Evolutionary conservation across 2,797 vertebrate genomes (phyloP), one percentile per base, ranked within the genome.

Genomic region (Tiaroga cobitis): DNA sequence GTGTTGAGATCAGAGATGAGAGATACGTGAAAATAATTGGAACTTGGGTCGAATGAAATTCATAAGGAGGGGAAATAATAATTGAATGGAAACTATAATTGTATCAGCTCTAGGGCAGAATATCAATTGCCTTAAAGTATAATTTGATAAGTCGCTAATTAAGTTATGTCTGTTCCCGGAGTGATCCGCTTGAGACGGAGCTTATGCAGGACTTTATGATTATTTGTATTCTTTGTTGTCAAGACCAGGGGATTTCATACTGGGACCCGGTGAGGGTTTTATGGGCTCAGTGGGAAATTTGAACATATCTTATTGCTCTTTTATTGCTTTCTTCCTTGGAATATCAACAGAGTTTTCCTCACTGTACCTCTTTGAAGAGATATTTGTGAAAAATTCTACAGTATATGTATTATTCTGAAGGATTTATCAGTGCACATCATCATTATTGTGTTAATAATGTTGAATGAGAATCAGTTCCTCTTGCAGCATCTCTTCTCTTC

Each of bases 141-240:
- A 92, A 94, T 94, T 94, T 92, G 90, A 93, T 94, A 93, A 93
- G 89, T 91, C 86, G 85, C 90, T 93, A 94, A 95, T 94, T 91
- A 93, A 93, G 93, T 94, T 94, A 93, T 90, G 90, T 83, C 89
- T 90, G 89, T 89, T 85, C 84, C 90, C 88, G 88, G 87, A 88
- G 88, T 91, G 88, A 89, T 88, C 90, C 88, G 87, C 85, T 65
- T 80, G 90, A 91, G 91, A 92, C 84, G 90, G 81, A 65, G 74
- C 85, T 86, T 91, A 85, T 43, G 80, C 51, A 3, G 46, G 46
- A 75, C 49, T 77, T 77, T 59, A 37, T 39, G 32, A 77, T 56
- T 77, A 4, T 24, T 78, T 72, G 51, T 32, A 29, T 72, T 63
- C n/a, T 74, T 9, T 68, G 78, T 81, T 73, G 56, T 29, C 43